Evolutionary conservation across 1,140 invertebrate species (phyloP).

Genomic region (Capitella teleta): DNA sequence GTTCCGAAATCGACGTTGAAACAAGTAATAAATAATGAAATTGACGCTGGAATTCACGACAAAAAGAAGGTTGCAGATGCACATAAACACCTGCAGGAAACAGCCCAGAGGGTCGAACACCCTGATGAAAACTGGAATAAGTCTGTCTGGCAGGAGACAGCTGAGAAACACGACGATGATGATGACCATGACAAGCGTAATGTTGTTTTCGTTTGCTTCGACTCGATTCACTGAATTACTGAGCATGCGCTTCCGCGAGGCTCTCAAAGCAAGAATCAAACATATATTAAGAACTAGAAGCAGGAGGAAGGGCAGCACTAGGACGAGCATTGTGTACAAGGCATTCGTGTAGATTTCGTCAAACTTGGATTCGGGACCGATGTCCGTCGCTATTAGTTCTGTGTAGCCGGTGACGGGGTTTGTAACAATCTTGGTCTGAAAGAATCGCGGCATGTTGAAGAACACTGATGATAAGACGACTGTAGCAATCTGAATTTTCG

Average conservation of each 20-base stretch:
- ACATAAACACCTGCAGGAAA: background rate
- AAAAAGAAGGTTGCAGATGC: conserved; percentile 10
- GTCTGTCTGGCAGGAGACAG: conserved; percentile 9
- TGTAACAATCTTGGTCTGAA: conserved; percentile 5
- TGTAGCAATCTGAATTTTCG: conserved; percentile 8
- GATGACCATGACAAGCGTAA: conserved; percentile 12
- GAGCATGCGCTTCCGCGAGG: conserved; percentile 1
- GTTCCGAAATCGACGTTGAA: conserved; percentile 6
- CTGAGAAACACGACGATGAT: conserved; percentile 11
- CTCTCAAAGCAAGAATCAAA: conserved; percentile 2
- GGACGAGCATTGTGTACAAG: conserved; percentile 9
- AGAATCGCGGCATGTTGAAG: conserved; percentile 13
- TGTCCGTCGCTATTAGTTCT: background rate
- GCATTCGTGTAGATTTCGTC: conserved; percentile 6
- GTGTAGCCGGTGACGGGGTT: background rate
- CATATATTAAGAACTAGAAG: conserved; percentile 7
- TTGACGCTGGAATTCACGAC: conserved; percentile 12
- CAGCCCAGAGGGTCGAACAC: background rate
- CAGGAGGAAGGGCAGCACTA: conserved; percentile 11
- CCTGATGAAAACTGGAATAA: background rate
- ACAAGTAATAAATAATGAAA: conserved; percentile 13
- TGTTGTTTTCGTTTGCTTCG: conserved; percentile 8
- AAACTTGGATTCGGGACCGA: conserved; percentile 2
- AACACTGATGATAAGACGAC: conserved; percentile 5
- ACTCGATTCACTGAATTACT: background rate